Evolutionary conservation across 2,113 vertebrate genomes (phyloP).

Genomic region (Caranx ignobilis): DNA sequence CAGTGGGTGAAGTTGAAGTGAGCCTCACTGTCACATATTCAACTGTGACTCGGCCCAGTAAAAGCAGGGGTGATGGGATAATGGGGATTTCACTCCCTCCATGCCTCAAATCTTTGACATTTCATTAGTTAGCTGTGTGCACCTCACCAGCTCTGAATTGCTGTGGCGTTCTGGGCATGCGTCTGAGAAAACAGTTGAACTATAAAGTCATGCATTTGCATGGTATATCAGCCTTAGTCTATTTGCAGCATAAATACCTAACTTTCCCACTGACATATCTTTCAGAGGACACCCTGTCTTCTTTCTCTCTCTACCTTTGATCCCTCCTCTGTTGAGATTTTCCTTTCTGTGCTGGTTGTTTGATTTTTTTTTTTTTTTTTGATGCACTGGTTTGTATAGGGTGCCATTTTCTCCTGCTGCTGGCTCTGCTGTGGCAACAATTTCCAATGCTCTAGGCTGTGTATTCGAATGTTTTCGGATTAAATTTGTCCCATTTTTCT

Average conservation of each 20-base stretch:
- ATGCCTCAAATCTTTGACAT: slow-evolving; percentile 36
- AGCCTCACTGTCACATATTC: slow-evolving; percentile 14
- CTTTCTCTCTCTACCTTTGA: slow-evolving; percentile 34
- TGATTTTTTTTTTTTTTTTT: slow-evolving; percentile 29
- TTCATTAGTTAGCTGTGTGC: slow-evolving; percentile 29
- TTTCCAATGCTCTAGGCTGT: slow-evolving; percentile 45
- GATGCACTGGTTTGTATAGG: slow-evolving; percentile 41
- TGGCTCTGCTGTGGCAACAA: slow-evolving; percentile 47
- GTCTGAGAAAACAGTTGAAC: background rate
- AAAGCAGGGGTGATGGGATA: slow-evolving; percentile 9
- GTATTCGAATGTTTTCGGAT: slow-evolving; percentile 54
- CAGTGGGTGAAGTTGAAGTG: slow-evolving; percentile 8
- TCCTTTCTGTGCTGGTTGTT: slow-evolving; percentile 3
- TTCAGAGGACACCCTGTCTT: slow-evolving; percentile 14
- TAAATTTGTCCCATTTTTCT: slow-evolving; percentile 67
- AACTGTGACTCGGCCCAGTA: slow-evolving; percentile 30
- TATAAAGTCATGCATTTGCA: slow-evolving; percentile 7
- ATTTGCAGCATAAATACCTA: slow-evolving; percentile 26
- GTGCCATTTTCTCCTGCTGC: slow-evolving; percentile 43
- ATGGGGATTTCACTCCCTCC: slow-evolving; percentile 27
- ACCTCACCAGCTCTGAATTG: slow-evolving; percentile 19
- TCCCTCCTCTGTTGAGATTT: slow-evolving; percentile 21
- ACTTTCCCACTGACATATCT: slow-evolving; percentile 14
- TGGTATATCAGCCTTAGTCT: slow-evolving; percentile 4
- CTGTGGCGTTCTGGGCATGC: background rate